Base-by-base conservation (phyloP, 2,113 vertebrate species). In the Desmodus rotundus region DNA sequence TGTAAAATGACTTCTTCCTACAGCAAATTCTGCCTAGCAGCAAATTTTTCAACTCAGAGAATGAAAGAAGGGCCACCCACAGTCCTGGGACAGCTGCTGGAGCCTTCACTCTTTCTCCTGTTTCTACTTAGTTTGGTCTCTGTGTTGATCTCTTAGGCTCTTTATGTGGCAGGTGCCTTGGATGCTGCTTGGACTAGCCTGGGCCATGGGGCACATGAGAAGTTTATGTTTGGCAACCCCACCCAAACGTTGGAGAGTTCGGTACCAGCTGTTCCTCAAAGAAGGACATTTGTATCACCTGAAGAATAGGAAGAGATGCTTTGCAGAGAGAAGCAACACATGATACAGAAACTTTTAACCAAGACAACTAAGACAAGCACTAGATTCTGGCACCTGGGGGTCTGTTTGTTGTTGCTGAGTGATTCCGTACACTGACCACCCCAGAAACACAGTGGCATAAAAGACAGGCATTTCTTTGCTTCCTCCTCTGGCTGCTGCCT, bases 51-150 rank as follows among this genome's bases (percentile, higher is more conserved):
- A 9, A 28, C 28, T 72, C 52, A 63, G 72, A 74, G 61, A 54
- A 45, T 19, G 5, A 19, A 43, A 43, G 45, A 14, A 36, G 15
- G n/a, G 16, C 14, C 9, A 6, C 24, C 14, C 13, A 6, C 31
- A 19, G 26, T 3, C 26, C 22, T 9, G 4, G 41, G 38, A 10
- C 28, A 6, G n/a, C 38, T 4, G 0, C 1, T 0, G 26, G 36
- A 80, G 20, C 20, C 28, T 43, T 38, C 5, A 1, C 47, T n/a
- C 19, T 38, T 17, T 41, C 8, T 65, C 54, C 17, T 7, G 16
- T 68, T 56, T 56, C 70, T 20, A 2, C 14, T 15, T 19, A 24
- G 43, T 31, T 70, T 85, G 36, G 43, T 45, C 28, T 45, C 2
- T 33, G 5, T 13, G n/a, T 43, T 10, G 12, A 13, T 28, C 28